Conservation (phyloP, 2,113 vertebrate genomes). For the Albula glossodonta region DNA sequence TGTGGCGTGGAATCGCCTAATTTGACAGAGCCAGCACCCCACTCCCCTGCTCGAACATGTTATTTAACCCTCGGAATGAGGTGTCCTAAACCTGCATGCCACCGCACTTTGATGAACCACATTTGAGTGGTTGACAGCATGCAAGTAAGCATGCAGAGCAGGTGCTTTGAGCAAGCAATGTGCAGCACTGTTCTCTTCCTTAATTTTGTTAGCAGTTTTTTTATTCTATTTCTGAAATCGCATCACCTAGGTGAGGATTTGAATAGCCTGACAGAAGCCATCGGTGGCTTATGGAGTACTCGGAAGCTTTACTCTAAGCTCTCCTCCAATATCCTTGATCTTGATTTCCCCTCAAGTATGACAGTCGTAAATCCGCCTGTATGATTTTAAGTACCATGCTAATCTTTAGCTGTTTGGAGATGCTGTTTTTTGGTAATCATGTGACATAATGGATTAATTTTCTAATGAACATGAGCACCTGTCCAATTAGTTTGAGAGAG, state of each 20-base stretch:
- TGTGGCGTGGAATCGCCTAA: slow-evolving; percentile 28
- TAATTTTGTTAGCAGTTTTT: slow-evolving; percentile 35
- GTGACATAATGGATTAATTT: slow-evolving; percentile 19
- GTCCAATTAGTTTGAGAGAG: slow-evolving; percentile 15
- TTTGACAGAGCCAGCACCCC: slow-evolving; percentile 21
- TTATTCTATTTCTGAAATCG: slow-evolving; percentile 14
- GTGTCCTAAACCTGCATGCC: slow-evolving; percentile 24
- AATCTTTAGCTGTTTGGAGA: slow-evolving; percentile 24
- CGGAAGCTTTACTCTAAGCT: slow-evolving; percentile 35
- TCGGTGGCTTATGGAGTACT: slow-evolving; percentile 31
- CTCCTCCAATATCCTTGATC: slow-evolving; percentile 35
- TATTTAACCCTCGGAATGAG: slow-evolving; percentile 26
- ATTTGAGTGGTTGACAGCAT: slow-evolving; percentile 14
- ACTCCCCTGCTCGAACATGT: neutral
- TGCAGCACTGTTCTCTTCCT: neutral
- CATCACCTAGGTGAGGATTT: slow-evolving; percentile 9
- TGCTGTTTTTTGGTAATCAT: slow-evolving; percentile 19
- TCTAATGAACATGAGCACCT: slow-evolving; percentile 15
- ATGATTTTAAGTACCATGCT: slow-evolving; percentile 32
- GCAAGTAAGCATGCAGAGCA: neutral
- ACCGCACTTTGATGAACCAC: slow-evolving; percentile 15
- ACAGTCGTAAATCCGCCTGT: slow-evolving; percentile 38
- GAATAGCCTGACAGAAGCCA: slow-evolving; percentile 30
- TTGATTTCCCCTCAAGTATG: slow-evolving; percentile 33
- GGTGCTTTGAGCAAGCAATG: neutral